Percentiles rank a stretch among this genome's conserved stretches.
Evolutionary conservation across 2,888 invertebrate genomes (phyloP).

Genomic region (Coleophora deauratella): DNA sequence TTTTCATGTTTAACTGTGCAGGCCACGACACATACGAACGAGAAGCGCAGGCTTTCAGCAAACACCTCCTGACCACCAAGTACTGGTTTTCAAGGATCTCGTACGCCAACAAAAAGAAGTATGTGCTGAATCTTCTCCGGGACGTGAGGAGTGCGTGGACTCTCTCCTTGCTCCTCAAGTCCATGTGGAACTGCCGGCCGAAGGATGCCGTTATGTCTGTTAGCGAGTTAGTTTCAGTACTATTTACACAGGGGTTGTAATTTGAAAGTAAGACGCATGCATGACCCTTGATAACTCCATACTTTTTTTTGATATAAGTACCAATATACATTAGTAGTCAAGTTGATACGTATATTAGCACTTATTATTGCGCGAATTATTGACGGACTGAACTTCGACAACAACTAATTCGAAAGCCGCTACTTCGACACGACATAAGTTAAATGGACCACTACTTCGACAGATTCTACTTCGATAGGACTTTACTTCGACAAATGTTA

Average conservation of each 20-base stretch:
- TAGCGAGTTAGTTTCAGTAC: conserved; percentile 32
- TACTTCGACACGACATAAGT: too few relatives aligned
- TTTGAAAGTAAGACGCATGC: too few relatives aligned
- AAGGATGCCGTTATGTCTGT: conserved; percentile 53
- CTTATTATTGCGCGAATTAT: too few relatives aligned
- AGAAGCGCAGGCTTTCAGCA: conserved; percentile 32
- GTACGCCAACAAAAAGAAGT: conserved; percentile 48
- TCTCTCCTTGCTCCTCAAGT: conserved; percentile 51
- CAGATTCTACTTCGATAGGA: too few relatives aligned
- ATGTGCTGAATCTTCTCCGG: conserved; percentile 38
- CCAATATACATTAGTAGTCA: too few relatives aligned
- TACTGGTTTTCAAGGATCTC: conserved; percentile 52
- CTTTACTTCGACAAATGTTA: too few relatives aligned
- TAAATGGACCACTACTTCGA: too few relatives aligned
- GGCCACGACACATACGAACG: conserved; percentile 20
- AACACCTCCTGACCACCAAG: conserved; percentile 41
- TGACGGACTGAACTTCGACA: too few relatives aligned
- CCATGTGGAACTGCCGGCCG: conserved; percentile 55
- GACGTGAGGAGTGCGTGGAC: conserved; percentile 47
- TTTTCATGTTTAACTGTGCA: neutral
- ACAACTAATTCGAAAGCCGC: too few relatives aligned
- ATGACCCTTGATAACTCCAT: too few relatives aligned
- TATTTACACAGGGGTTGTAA: neutral
- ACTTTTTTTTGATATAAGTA: too few relatives aligned
- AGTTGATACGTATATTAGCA: too few relatives aligned